phyloP scores from a whole-genome alignment of 2,797 vertebrate genomes.

The Hapalemur alaotrensis region DNA sequence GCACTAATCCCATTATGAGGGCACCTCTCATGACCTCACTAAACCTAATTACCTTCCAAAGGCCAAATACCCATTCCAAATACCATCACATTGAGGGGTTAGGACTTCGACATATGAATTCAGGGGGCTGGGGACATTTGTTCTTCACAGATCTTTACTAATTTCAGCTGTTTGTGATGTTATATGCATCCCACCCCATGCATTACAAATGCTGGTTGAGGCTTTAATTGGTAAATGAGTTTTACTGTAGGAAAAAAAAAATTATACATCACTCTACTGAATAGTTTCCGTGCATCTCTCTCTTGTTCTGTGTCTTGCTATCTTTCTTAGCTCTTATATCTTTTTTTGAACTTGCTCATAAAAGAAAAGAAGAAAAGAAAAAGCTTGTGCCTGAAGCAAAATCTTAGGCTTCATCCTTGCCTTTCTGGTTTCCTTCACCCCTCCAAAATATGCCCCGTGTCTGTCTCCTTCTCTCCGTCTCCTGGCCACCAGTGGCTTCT shows the following conservation, averaged over 20 bases:
- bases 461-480: not conserved
- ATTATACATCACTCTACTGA: not conserved
- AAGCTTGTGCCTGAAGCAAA: not conserved
- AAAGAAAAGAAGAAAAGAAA: not conserved
- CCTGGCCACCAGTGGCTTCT: not conserved
- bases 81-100: not conserved
- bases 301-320: not conserved
- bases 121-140: not conserved
- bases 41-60: not conserved
- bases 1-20: not conserved
- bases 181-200: not conserved
- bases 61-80: not conserved
- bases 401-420: not conserved
- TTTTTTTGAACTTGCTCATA: not conserved
- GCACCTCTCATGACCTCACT: not conserved
- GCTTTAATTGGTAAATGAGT: constrained; percentile 25
- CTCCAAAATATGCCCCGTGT: not conserved
- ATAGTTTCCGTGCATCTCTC: not conserved
- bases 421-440: not conserved
- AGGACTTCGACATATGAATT: not conserved
- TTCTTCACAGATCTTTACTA: not conserved
- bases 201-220: not conserved
- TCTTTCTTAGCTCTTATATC: not conserved
- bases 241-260: not conserved
- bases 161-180: not conserved